Base-by-base conservation (phyloP, 2,888 invertebrate genomes). In the Apamea crenata region DNA sequence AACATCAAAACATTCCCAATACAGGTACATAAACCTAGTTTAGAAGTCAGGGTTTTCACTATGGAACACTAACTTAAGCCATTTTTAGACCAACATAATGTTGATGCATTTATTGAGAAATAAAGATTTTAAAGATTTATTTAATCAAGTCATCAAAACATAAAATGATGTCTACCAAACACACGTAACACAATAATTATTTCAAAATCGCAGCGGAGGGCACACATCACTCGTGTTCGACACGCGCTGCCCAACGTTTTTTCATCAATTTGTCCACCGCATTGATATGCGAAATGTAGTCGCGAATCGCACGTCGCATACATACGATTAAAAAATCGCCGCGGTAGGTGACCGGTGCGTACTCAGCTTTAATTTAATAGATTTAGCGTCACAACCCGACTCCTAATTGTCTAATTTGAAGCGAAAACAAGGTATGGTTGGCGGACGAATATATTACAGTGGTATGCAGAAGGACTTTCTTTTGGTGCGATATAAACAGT, bases 381-480 rank as follows among this genome's bases (percentile, higher is more conserved):
- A 96, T 96, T 92, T 93, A 92, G 94, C 94, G 91, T 91, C 95
- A 94, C 94, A 94, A 82, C 75, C 84, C 92, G 97, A 96, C 96
- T 97, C 95, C 91, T 97, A 97, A 97, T 96, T 94, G 97, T 96
- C 96, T 97, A 95, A 96, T 96, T 97, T 97, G 94, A 94, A 94
- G 95, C 96, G 96, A 96, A 96, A 96, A 95, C 96, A 95, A 94
- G 94, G 94, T 92, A 93, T 90, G 91, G 93, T 92, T 93, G 94
- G 91, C 92, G 92, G 94, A 92, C 94, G 95, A 95, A 96, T 96
- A 95, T 94, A 95, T 95, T 95, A 93, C 94, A 93, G 94, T 93
- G 95, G 96, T 94, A 95, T 95, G 94, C 93, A 93, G 94, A 93
- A 93, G 94, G 94, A 96, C 97, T 97, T 97, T 97, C 97, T 96